Conservation (phyloP, 2,113 vertebrate genomes). For the Puma concolor region DNA sequence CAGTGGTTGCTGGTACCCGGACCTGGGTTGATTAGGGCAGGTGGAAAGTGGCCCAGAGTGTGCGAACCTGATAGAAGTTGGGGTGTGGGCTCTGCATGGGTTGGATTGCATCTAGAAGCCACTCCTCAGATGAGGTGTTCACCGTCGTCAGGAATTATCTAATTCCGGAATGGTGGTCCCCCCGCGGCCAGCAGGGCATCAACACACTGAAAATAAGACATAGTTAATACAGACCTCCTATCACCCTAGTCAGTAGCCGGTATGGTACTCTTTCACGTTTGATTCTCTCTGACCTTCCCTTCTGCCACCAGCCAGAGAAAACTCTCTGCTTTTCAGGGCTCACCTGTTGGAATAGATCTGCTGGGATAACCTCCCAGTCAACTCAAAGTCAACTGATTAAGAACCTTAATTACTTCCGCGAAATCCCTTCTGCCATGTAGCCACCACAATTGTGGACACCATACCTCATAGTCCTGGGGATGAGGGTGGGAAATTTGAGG, state of each 20-base stretch:
- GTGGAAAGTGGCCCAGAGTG: too few relatives aligned
- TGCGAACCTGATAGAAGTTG: not conserved
- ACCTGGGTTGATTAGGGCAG: too few relatives aligned
- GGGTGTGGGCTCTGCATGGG: not conserved
- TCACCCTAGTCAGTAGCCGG: not conserved
- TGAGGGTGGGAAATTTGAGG: not conserved
- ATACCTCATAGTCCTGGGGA: not conserved
- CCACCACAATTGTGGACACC: too few relatives aligned
- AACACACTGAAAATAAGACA: not conserved
- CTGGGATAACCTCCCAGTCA: not conserved
- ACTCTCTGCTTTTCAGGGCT: not conserved
- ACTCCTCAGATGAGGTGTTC: not conserved
- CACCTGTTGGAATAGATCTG: not conserved
- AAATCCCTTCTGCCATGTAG: not conserved
- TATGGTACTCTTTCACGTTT: rapidly evolving
- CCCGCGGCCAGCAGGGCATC: not conserved
- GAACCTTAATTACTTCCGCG: not conserved
- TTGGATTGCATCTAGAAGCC: not conserved
- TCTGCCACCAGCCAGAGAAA: not conserved
- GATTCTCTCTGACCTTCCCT: not conserved
- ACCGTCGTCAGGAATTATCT: not conserved
- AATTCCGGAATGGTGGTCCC: not conserved
- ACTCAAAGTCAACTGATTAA: not conserved
- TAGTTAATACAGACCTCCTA: not conserved
- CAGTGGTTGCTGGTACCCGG: not conserved